Percentiles rank a stretch among this genome's conserved stretches.
phyloP scores from a whole-genome alignment of 2,113 vertebrate species.

The Brachirus orientalis region DNA sequence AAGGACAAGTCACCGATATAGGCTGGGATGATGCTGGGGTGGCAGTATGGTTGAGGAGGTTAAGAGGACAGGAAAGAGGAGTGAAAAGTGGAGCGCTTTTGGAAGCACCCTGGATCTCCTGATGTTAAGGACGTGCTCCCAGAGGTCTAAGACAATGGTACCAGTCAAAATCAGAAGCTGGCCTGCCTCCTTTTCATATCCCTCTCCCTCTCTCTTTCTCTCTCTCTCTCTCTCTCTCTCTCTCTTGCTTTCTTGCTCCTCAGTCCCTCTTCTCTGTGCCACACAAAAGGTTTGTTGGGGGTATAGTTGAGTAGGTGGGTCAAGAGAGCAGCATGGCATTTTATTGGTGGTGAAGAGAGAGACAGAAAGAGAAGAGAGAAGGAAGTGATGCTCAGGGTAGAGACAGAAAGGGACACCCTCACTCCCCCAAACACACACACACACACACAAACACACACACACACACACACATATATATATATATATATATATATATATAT shows the following conservation, averaged over 20 bases:
- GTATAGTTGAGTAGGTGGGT: conserved; percentile 54
- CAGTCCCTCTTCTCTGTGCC: conserved; percentile 52
- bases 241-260: conserved; percentile 25
- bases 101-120: conserved; percentile 64
- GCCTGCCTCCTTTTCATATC: conserved; percentile 33
- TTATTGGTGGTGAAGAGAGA: conserved; percentile 72
- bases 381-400: conserved; percentile 32
- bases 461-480: conserved; percentile 7
- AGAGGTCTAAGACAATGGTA: conserved; percentile 73
- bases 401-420: background rate
- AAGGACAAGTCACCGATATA: no score
- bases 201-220: conserved; percentile 18
- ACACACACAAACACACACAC: background rate
- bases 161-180: conserved; percentile 73
- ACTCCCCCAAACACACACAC: conserved; percentile 5
- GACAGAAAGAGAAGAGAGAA: conserved; percentile 56
- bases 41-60: conserved; percentile 14
- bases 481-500: conserved; percentile 6
- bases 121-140: conserved; percentile 67
- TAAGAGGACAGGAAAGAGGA: conserved; percentile 39
- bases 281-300: conserved; percentile 70
- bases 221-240: conserved; percentile 24
- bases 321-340: conserved; percentile 76
- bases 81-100: conserved; percentile 69
- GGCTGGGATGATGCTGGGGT: conserved; percentile 5